Evolutionary conservation across 92 coral and sea anemone genomes (phyloP).

Genomic region (Zoanthus gigantus): DNA sequence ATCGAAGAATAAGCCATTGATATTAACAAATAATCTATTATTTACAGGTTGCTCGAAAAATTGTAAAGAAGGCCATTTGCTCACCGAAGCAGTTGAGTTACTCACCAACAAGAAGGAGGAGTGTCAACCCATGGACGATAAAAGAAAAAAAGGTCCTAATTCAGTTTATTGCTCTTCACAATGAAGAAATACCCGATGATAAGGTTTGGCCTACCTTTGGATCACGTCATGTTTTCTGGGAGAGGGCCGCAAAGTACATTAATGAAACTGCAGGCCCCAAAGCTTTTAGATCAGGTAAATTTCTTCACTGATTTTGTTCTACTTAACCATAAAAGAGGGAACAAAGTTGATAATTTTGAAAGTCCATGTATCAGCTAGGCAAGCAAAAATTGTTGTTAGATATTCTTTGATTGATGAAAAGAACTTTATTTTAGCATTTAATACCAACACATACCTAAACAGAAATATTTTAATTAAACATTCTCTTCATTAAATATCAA

Average conservation of each 20-base stretch:
- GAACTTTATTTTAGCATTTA: no score
- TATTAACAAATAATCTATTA: background rate
- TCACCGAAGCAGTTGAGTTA: slow-evolving; percentile 30
- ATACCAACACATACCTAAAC: no score
- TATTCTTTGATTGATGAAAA: no score
- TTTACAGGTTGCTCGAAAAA: slow-evolving; percentile 25
- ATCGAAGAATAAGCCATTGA: background rate
- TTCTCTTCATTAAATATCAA: no score
- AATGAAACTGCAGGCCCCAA: background rate
- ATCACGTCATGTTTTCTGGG: background rate
- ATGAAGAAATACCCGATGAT: slow-evolving; percentile 27
- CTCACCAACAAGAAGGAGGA: slow-evolving; percentile 12
- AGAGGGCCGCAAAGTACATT: slow-evolving; percentile 22
- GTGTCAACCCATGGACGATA: background rate
- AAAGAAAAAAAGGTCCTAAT: slow-evolving; percentile 13
- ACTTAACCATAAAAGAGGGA: no score
- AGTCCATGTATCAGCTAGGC: no score
- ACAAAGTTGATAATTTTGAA: no score
- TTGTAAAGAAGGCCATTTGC: background rate
- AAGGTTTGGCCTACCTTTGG: slow-evolving; percentile 41
- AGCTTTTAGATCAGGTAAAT: slow-evolving; percentile 27
- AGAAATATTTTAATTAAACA: no score
- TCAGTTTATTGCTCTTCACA: slow-evolving; percentile 23
- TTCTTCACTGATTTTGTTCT: background rate
- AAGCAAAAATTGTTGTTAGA: no score